Base-by-base conservation (phyloP, 2,113 vertebrate genomes). In the Dinomys branickii region DNA sequence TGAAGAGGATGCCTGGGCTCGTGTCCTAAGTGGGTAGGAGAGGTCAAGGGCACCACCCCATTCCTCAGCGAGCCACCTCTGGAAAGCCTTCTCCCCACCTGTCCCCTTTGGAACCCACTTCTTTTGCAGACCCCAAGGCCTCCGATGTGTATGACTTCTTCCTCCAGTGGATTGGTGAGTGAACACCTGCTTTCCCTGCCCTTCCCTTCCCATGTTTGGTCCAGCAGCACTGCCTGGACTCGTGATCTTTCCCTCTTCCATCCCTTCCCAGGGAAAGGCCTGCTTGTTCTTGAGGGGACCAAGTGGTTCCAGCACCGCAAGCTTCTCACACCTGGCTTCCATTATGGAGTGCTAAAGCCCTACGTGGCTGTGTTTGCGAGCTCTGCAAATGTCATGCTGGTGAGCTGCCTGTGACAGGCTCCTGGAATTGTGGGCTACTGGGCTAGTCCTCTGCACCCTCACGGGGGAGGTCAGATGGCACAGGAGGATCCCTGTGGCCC, bases 311-410 rank as follows among this genome's bases (percentile, higher is more conserved):
- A 99, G 20, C 99, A 99, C 92, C 98, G 99, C 94, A 98, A 99
- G 92, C 98, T 99, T 54, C 93, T 99, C 96, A 99, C 99, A 0
- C 99, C 99, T 47, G 99, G 98, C 28, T 99, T 99, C 97, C 99
- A 99, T 91, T 99, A 99, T 0, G 98, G 99, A 14, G 97, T 99
- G 80, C 97, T 99, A 93, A 99, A 99, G 95, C 98, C 99, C 58
- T 99, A 99, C 0, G 75, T 99, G 47, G 91, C 98, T 1, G 52
- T 99, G 95, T 99, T 99, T 92, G 96, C 98, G 0, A 98, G 99
- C 13, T 99, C 99, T 0, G 95, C 99, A 50, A 96, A 95, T 4
- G 81, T 91, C 58, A 99, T 99, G 99, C 95, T 99, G 99, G 99
- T 99, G 98, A 96, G 99, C n/a, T 38, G 20, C 52, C 82, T 2